These are phyloP conservation scores for Felis chaus DNA, from an alignment of 2,113 vertebrate genomes.

Conservation along the genomic window DNA sequence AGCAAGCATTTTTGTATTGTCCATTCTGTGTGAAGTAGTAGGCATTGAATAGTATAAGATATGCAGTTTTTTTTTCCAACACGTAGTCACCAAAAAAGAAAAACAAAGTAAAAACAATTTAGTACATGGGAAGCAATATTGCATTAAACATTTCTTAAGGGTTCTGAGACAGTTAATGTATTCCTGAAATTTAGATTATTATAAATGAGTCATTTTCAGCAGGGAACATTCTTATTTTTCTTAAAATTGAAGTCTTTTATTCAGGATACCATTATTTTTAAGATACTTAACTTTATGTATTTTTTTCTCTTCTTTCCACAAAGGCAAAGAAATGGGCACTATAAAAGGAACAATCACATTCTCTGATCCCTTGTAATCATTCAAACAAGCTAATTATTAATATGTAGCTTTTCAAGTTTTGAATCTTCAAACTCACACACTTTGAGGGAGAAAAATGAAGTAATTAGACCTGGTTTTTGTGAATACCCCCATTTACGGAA, in stretches of 20 bases:
- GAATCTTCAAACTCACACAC: background rate
- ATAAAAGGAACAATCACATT: background rate
- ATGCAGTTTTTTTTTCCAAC: background rate
- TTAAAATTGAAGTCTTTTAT: slow-evolving; percentile 21
- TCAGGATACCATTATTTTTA: background rate
- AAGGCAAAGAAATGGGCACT: background rate
- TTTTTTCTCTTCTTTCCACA: background rate
- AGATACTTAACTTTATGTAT: background rate
- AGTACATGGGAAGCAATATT: background rate
- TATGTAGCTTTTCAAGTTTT: background rate
- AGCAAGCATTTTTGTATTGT: background rate
- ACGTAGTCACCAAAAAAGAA: background rate
- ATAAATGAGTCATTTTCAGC: background rate
- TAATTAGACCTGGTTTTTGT: background rate
- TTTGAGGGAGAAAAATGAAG: background rate
- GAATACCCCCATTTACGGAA: background rate
- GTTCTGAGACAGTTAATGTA: background rate
- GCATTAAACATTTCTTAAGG: background rate
- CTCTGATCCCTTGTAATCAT: background rate
- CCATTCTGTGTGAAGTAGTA: background rate
- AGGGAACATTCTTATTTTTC: background rate
- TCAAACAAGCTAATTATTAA: background rate
- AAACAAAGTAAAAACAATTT: background rate
- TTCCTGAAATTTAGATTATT: background rate
- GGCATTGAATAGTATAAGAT: background rate